A percentile compares a stretch with the other conserved stretches of the same genome.
phyloP scores from a whole-genome alignment of 2,888 invertebrate species.

The Acronicta leporina region DNA sequence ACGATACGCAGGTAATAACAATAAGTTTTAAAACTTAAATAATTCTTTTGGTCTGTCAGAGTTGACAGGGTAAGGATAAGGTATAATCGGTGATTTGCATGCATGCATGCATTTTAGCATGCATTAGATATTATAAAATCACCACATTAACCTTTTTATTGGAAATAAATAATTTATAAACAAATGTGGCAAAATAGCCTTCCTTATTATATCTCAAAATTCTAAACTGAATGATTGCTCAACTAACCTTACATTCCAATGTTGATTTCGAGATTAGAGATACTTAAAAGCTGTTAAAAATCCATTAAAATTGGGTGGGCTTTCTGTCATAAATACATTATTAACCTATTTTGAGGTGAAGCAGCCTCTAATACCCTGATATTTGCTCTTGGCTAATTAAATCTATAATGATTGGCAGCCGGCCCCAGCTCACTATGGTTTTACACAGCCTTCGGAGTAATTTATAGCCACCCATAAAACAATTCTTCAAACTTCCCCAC shows the following conservation, averaged over 20 bases:
- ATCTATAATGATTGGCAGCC: constrained; percentile 68
- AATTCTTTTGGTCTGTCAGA: not conserved
- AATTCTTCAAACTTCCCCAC: constrained; percentile 85
- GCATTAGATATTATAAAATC: no score
- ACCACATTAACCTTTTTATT: no score
- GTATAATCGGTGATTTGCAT: no score
- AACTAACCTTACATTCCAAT: constrained; percentile 29
- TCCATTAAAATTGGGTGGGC: constrained; percentile 54
- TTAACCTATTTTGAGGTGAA: constrained; percentile 51
- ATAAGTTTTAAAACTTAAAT: constrained; percentile 16
- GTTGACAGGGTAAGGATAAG: no score
- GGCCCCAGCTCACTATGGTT: constrained; percentile 64
- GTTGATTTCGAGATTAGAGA: constrained; percentile 32
- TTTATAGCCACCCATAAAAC: constrained; percentile 86
- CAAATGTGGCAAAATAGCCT: not conserved
- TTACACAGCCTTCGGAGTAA: constrained; percentile 68
- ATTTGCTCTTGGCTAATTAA: constrained; percentile 68
- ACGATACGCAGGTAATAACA: constrained; percentile 40
- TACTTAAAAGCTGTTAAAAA: constrained; percentile 41
- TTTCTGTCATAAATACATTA: constrained; percentile 52
- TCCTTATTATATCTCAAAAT: no score
- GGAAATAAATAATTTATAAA: not conserved
- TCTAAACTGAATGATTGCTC: constrained; percentile 5
- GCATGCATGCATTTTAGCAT: no score
- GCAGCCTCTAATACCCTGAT: constrained; percentile 32